These are phyloP conservation scores for Asteroscopus sphinx DNA, from an alignment of 2,888 invertebrate genomes.

Conservation along the genomic window DNA sequence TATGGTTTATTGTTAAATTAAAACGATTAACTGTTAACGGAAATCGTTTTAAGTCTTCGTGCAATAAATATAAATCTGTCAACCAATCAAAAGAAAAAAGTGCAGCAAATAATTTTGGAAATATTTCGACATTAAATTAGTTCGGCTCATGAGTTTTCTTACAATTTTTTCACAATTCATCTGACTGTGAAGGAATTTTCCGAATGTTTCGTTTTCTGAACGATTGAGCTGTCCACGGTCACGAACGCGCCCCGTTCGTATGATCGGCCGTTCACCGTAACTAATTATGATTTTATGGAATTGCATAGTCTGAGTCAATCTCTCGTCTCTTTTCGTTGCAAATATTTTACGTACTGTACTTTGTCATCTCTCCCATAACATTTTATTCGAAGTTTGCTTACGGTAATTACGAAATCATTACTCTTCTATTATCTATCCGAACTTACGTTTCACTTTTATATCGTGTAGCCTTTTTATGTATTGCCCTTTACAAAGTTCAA, in stretches of 20 bases:
- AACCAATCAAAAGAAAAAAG: constrained; percentile 3
- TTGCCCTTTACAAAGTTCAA: constrained; percentile 13
- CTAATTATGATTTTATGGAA: constrained; percentile 73
- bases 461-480: background rate
- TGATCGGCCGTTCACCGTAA: constrained; percentile 78
- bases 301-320: constrained; percentile 64
- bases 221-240: constrained; percentile 69
- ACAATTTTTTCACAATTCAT: constrained; percentile 32
- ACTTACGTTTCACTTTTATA: background rate
- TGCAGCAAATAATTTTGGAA: constrained; percentile 11
- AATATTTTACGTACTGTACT: constrained; percentile 37
- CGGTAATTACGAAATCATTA: constrained; percentile 16
- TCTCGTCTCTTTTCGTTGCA: constrained; percentile 53
- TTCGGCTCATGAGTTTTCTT: constrained; percentile 34
- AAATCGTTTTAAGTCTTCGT: background rate
- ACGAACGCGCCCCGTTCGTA: constrained; percentile 63
- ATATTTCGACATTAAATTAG: constrained; percentile 26
- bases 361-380: constrained; percentile 53
- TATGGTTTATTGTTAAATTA: constrained; percentile 6
- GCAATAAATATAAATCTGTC: constrained; percentile 19
- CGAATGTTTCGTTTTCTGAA: constrained; percentile 46
- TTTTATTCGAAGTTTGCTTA: constrained; percentile 10
- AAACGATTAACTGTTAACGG: constrained; percentile 9
- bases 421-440: no score
- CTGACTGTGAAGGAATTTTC: constrained; percentile 18